Evolutionary conservation across 2,113 vertebrate species (phyloP).

Genomic region (Rhea pennata): DNA sequence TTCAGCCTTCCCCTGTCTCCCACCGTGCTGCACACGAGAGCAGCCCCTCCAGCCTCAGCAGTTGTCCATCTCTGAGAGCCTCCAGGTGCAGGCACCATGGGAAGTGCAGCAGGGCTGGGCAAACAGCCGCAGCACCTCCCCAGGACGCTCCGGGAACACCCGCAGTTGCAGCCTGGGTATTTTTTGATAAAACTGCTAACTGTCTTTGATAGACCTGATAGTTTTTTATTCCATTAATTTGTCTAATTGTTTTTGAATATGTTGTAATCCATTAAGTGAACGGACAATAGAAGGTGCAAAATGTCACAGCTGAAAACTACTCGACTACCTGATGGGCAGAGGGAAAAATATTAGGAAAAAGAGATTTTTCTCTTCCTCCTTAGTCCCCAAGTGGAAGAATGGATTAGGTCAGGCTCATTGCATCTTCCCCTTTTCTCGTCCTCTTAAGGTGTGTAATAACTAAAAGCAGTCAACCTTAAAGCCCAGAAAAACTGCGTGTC

Average conservation of each 20-base stretch:
- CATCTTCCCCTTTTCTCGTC: background rate
- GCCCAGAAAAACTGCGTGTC: background rate
- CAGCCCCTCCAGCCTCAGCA: fast-evolving
- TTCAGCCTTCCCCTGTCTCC: too few relatives aligned
- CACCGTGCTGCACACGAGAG: background rate
- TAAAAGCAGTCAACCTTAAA: slow-evolving; percentile 26
- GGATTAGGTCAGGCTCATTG: slow-evolving; percentile 12
- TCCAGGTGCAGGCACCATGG: background rate
- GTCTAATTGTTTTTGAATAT: background rate
- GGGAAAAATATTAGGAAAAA: background rate
- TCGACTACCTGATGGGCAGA: background rate
- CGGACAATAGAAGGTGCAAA: background rate
- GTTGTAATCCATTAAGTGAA: background rate
- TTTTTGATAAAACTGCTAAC: background rate
- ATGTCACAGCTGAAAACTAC: background rate
- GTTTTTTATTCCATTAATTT: background rate
- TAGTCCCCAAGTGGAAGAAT: background rate
- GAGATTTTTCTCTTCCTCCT: background rate
- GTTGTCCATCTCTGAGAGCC: background rate
- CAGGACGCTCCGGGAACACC: background rate
- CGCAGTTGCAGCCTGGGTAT: background rate
- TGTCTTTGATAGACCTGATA: background rate
- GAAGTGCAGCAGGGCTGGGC: background rate
- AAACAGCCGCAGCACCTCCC: background rate
- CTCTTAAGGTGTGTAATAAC: slow-evolving; percentile 20